phyloP scores from a whole-genome alignment of 1,140 invertebrate genomes.

The Drosophila persimilis region DNA sequence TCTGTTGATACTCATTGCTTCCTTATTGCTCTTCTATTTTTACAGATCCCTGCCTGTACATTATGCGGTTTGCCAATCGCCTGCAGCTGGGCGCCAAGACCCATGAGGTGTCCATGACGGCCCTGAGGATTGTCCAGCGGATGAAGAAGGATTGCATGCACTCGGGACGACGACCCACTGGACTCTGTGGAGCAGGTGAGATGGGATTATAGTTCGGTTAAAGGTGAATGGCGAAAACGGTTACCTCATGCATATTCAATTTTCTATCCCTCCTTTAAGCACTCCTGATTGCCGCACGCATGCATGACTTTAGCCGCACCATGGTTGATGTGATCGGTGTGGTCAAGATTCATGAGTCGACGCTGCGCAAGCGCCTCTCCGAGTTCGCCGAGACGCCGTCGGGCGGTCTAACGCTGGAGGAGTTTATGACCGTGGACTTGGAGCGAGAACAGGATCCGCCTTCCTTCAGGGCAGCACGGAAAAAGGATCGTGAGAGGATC shows the following conservation, averaged over 20 bases:
- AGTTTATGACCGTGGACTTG: constrained; percentile 98
- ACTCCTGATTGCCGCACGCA: constrained; percentile 94
- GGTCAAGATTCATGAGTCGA: constrained; percentile 97
- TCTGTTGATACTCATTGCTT: constrained; percentile 32
- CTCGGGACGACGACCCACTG: constrained; percentile 96
- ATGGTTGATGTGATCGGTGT: constrained; percentile 96
- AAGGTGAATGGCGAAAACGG: no score
- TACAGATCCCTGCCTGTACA: constrained; percentile 97
- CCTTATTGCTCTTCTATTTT: constrained; percentile 45
- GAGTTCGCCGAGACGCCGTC: constrained; percentile 99
- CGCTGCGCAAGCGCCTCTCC: constrained; percentile 94
- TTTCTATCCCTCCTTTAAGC: constrained; percentile 85
- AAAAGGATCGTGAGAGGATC: constrained; percentile 92
- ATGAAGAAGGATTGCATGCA: constrained; percentile 99
- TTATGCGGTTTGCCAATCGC: constrained; percentile 96
- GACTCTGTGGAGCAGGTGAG: constrained; percentile 96
- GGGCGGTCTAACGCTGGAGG: constrained; percentile 94
- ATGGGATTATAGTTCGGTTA: neutral
- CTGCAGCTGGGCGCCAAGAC: constrained; percentile 96
- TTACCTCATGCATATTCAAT: no score
- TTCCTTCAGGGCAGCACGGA: constrained; percentile 94
- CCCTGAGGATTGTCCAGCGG: constrained; percentile 94
- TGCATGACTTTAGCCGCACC: constrained; percentile 95
- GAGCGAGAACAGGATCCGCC: constrained; percentile 98
- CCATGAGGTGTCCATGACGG: constrained; percentile 97